Evolutionary conservation across 2,113 vertebrate genomes (phyloP).

Genomic region (Pluvianellus socialis): DNA sequence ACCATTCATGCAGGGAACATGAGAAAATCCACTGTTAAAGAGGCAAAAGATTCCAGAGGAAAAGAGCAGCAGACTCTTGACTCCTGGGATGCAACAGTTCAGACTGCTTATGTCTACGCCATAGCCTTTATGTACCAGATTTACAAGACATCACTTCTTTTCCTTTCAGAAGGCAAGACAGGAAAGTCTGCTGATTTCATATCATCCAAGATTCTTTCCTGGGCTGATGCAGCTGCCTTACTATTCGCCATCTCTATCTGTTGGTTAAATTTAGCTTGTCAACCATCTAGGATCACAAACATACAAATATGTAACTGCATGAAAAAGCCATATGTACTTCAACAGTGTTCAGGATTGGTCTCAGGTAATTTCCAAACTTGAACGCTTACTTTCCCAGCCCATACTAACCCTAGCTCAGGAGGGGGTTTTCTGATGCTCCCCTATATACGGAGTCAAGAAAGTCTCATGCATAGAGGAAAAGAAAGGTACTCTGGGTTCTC

Average conservation of each 20-base stretch:
- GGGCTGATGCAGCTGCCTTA: background rate
- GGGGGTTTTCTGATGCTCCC: background rate
- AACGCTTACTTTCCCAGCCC: background rate
- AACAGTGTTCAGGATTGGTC: background rate
- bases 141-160: background rate
- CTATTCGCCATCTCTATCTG: background rate
- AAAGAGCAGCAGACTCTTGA: background rate
- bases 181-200: background rate
- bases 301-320: background rate
- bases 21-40: background rate
- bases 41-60: background rate
- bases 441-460: background rate
- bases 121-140: background rate
- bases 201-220: background rate
- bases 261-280: background rate
- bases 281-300: background rate
- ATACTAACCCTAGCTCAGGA: background rate
- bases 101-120: background rate
- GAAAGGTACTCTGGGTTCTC: background rate
- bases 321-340: background rate
- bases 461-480: background rate
- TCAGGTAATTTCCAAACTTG: background rate
- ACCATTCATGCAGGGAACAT: background rate
- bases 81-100: background rate
- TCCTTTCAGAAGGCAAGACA: background rate